These are phyloP conservation scores for Diarsia mendica DNA, from an alignment of 2,888 invertebrate genomes.

Conservation along the genomic window DNA sequence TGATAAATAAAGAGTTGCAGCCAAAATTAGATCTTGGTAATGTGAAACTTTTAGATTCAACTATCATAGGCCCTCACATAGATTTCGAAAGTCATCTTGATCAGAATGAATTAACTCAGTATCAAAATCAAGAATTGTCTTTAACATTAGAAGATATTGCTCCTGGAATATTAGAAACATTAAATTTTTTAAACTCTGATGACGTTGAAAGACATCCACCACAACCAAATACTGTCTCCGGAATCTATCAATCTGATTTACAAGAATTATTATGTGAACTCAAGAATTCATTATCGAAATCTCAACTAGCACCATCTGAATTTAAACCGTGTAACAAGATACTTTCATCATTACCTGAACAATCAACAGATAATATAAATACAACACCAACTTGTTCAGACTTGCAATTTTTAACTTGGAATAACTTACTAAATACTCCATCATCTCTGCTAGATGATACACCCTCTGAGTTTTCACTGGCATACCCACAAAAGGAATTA, in stretches of 20 bases:
- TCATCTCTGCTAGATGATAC: not conserved
- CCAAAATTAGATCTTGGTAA: not conserved
- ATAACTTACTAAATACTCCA: not conserved
- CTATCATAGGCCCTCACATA: not conserved
- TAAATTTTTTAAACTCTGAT: not conserved
- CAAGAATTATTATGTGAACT: conserved; percentile 24
- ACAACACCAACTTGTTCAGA: not conserved
- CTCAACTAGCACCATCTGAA: not conserved
- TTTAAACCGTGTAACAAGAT: not conserved
- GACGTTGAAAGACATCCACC: not conserved
- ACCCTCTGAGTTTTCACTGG: not conserved
- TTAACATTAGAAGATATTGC: not conserved
- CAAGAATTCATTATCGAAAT: conserved; percentile 6
- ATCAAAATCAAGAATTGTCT: conserved; percentile 11
- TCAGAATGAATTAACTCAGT: not conserved
- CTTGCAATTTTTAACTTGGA: conserved; percentile 9
- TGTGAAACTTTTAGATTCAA: conserved; percentile 7
- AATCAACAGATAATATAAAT: not conserved
- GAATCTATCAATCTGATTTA: not conserved
- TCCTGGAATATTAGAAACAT: not conserved
- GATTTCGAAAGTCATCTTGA: not conserved
- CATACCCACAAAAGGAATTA: not conserved
- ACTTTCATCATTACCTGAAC: conserved; percentile 4
- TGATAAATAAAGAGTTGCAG: not conserved
- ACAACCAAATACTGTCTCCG: not conserved